A percentile compares a stretch with the other conserved stretches of the same genome.
Conservation (phyloP, 2,113 vertebrate genomes). For the Illadopsis cleaveri region DNA sequence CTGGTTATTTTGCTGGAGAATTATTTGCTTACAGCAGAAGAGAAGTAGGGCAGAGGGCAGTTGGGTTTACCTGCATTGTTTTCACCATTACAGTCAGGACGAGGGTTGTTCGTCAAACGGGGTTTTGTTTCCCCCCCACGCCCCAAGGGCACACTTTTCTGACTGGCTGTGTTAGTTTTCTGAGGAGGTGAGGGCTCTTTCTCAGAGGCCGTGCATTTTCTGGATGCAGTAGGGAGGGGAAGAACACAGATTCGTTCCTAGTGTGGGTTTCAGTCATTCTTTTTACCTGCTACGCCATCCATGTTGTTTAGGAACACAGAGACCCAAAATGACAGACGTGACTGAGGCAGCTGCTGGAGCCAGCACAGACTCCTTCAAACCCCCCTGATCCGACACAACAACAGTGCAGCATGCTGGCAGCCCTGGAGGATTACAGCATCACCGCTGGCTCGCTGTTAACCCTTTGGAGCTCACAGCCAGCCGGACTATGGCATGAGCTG, state of each 20-base stretch:
- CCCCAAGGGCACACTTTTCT: background rate
- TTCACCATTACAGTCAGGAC: background rate
- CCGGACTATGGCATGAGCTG: background rate
- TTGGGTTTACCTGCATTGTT: conserved; percentile 44
- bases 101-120: background rate
- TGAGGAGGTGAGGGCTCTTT: background rate
- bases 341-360: conserved; percentile 36
- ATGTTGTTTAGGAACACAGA: conserved; percentile 26
- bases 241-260: background rate
- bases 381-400: conserved; percentile 13
- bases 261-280: background rate
- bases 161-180: background rate
- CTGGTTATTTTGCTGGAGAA: conserved; percentile 52
- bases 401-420: conserved; percentile 51
- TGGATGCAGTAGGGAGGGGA: background rate
- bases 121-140: background rate
- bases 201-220: background rate
- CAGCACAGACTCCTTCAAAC: background rate
- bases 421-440: conserved; percentile 54
- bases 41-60: conserved; percentile 57
- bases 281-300: conserved; percentile 20
- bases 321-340: conserved; percentile 39
- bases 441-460: conserved; percentile 19
- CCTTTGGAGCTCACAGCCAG: background rate
- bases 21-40: conserved; percentile 20